phyloP scores from a whole-genome alignment of 92 coral and sea anemone species.

The Porites divaricata region DNA sequence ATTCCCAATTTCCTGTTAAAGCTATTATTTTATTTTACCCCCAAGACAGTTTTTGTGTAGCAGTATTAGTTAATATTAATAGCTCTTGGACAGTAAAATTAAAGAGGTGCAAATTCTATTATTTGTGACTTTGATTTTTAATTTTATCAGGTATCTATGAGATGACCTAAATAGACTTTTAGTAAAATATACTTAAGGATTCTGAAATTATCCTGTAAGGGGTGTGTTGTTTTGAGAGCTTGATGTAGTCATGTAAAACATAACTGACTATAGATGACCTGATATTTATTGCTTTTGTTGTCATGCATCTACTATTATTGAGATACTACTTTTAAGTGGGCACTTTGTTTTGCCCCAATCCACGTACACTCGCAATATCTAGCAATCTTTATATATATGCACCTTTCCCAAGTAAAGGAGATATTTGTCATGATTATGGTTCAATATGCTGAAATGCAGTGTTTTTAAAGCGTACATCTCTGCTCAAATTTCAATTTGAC shows the following conservation, averaged over 20 bases:
- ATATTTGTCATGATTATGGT: too few species aligned
- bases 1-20: not conserved
- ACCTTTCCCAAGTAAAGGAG: too few species aligned
- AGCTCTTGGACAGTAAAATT: not conserved
- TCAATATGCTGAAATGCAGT: too few species aligned
- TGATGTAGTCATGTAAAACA: too few species aligned
- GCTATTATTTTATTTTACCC: not conserved
- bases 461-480: too few species aligned
- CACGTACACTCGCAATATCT: not conserved
- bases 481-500: too few species aligned
- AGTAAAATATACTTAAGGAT: not conserved
- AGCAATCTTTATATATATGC: too few species aligned
- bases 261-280: not conserved
- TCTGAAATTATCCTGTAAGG: not conserved
- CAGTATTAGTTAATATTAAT: not conserved
- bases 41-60: not conserved
- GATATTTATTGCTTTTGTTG: not conserved
- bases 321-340: not conserved
- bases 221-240: too few species aligned
- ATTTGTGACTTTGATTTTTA: not conserved
- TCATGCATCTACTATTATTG: not conserved
- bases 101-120: not conserved
- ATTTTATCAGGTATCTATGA: not conserved
- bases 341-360: not conserved
- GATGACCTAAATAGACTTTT: too few species aligned